Evolutionary conservation across 2,113 vertebrate species (phyloP).

Genomic region (Rhinolophus sinicus): DNA sequence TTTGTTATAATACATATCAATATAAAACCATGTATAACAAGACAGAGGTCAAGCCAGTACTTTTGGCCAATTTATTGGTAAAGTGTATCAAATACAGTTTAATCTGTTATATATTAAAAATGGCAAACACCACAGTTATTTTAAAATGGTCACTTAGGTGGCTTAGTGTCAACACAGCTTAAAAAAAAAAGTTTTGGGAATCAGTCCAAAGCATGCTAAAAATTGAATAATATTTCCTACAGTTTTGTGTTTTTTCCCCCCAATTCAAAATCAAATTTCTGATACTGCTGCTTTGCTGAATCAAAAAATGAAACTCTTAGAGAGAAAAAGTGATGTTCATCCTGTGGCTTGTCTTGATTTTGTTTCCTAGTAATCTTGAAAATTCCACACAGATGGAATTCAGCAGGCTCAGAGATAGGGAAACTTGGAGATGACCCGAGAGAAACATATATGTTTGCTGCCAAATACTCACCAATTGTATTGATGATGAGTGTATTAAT

Average conservation of each 20-base stretch:
- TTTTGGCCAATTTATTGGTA: not conserved
- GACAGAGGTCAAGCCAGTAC: not conserved
- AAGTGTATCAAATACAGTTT: not conserved
- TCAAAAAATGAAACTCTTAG: not conserved
- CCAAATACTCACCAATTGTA: fast-evolving
- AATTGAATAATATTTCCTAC: not conserved
- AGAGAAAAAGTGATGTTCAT: not conserved
- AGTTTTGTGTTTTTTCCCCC: too few species aligned
- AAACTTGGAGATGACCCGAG: not conserved
- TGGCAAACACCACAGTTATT: not conserved
- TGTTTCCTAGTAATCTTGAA: not conserved
- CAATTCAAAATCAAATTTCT: slow-evolving; percentile 11
- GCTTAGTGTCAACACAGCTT: not conserved
- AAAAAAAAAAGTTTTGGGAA: not conserved
- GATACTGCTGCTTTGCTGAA: not conserved
- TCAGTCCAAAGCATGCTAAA: not conserved
- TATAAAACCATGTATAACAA: not conserved
- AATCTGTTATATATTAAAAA: not conserved
- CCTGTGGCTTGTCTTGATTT: not conserved
- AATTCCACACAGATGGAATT: not conserved
- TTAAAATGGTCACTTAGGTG: not conserved
- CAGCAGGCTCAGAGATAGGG: not conserved
- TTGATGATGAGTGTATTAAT: fast-evolving
- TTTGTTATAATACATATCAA: not conserved
- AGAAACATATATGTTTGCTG: not conserved